Evolutionary conservation across 2,113 vertebrate genomes (phyloP).

Genomic region (Pantherophis guttatus): DNA sequence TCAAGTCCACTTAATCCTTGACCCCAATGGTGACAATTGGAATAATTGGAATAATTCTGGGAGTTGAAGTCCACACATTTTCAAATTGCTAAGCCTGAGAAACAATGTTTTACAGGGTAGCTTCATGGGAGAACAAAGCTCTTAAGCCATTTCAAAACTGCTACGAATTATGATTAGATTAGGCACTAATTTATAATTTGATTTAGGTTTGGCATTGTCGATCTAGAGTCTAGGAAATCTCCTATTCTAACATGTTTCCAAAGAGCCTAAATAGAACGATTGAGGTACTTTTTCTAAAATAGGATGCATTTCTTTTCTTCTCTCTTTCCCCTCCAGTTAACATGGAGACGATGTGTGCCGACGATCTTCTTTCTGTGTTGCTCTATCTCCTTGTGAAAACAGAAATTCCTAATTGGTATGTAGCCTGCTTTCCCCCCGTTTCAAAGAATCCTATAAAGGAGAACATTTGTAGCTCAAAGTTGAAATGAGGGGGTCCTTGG

Average conservation of each 20-base stretch:
- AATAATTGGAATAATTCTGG: not conserved
- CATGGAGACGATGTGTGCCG: conserved; percentile 88
- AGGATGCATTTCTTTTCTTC: not conserved
- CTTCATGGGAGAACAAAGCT: not conserved
- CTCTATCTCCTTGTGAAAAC: conserved; percentile 94
- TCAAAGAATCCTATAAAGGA: not conserved
- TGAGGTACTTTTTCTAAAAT: not conserved
- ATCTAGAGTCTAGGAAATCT: not conserved
- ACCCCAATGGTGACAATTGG: not conserved
- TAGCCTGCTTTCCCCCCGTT: not conserved
- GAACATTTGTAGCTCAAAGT: not conserved
- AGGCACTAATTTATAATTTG: not conserved
- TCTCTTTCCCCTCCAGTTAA: conserved; percentile 71
- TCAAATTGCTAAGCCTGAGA: too few species aligned
- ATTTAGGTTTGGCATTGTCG: not conserved
- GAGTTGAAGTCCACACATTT: too few species aligned
- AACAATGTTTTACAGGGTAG: not conserved
- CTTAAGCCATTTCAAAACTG: not conserved
- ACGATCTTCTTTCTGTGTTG: conserved; percentile 91
- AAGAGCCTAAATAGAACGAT: not conserved
- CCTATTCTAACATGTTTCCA: not conserved
- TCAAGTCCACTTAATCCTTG: not conserved
- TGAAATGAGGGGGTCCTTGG: not conserved
- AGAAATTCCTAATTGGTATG: conserved; percentile 96
- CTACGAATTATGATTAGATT: not conserved